Base-by-base conservation (phyloP, 2,888 invertebrate species). In the Pediacus dermestoides region DNA sequence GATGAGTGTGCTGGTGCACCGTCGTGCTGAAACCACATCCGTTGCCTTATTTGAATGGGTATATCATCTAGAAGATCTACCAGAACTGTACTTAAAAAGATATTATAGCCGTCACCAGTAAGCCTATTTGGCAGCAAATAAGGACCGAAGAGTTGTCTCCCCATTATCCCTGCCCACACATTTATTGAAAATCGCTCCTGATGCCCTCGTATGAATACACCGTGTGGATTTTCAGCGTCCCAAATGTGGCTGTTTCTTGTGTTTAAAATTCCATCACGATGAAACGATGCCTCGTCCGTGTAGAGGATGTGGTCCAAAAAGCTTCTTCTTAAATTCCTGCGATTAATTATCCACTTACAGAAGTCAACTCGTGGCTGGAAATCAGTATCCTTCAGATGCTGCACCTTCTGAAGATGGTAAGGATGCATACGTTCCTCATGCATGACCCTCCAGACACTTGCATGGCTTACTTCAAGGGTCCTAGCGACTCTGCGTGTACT, bases 401-500 rank as follows among this genome's bases (percentile, higher is more conserved):
- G n/a, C n/a, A n/a, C n/a, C n/a, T n/a, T n/a, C n/a, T n/a, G n/a
- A n/a, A n/a, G n/a, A n/a, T n/a, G n/a, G n/a, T n/a, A n/a, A n/a
- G n/a, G n/a, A n/a, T n/a, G n/a, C n/a, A n/a, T n/a, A n/a, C n/a
- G n/a, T n/a, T 33, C 14, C 22, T 33, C 33, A 22, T 33, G 33
- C 18, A 33, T 12, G 13, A 30, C 30, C 30, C 30, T 30, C 30
- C 30, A 30, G 14, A 30, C 11, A 30, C 12, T 30, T 13, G 14
- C 10, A 30, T 30, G 30, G 14, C n/a, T 12, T n/a, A n/a, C n/a
- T n/a, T n/a, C n/a, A n/a, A n/a, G n/a, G n/a, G n/a, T n/a, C n/a
- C n/a, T n/a, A n/a, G n/a, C n/a, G n/a, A n/a, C n/a, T n/a, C 22
- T 18, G 18, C 22, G 13, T 9, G 34, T 34, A 27, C 27, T 34